phyloP scores from a whole-genome alignment of 2,113 vertebrate species.

The Kryptolebias marmoratus region DNA sequence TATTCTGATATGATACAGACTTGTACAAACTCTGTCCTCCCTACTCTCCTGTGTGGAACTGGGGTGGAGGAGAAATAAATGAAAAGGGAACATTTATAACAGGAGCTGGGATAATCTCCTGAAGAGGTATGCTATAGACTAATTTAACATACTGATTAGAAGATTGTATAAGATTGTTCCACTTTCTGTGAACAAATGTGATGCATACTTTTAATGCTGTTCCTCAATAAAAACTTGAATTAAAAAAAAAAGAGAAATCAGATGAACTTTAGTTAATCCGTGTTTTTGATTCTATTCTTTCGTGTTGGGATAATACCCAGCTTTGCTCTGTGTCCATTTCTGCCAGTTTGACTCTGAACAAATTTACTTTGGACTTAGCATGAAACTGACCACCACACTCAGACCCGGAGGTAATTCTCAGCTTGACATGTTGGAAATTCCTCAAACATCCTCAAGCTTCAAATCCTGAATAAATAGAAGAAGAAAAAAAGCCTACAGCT shows the following conservation, averaged over 20 bases:
- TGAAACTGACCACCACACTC: slow-evolving; percentile 3
- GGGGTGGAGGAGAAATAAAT: no score
- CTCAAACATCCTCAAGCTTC: background rate
- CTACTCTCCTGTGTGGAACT: no score
- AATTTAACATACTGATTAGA: no score
- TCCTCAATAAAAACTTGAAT: background rate
- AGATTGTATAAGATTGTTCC: no score
- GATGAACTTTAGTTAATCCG: background rate
- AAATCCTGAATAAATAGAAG: background rate
- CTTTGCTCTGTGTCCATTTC: slow-evolving; percentile 3
- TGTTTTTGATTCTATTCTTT: background rate
- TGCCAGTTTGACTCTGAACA: background rate
- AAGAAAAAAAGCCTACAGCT: no score
- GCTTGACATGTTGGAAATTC: background rate
- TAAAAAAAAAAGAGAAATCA: background rate
- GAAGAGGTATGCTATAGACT: no score
- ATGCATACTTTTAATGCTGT: no score
- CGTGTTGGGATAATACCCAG: background rate
- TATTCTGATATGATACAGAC: no score
- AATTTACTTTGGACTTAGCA: background rate
- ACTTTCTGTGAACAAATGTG: no score
- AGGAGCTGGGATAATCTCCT: no score
- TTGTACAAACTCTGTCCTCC: no score
- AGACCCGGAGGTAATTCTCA: background rate
- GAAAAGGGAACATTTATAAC: no score